These are phyloP conservation scores for Callipepla squamata DNA, from an alignment of 2,113 vertebrate species.

Conservation along the genomic window DNA sequence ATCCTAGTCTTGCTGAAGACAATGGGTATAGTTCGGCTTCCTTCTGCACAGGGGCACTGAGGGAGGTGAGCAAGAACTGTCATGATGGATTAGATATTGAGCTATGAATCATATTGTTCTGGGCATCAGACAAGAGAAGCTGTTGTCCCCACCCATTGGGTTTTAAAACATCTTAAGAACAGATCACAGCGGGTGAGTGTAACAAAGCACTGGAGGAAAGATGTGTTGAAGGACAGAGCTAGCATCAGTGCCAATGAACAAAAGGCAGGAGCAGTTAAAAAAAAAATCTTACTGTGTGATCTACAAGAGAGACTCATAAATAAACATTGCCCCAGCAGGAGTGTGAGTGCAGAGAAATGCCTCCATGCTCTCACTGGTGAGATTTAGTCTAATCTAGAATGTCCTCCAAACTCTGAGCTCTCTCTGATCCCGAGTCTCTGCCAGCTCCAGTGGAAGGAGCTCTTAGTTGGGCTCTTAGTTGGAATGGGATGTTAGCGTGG, in stretches of 20 bases:
- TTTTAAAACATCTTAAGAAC: slow-evolving; percentile 43
- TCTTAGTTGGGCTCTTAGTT: not conserved
- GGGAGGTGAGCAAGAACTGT: not conserved
- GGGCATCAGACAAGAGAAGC: not conserved
- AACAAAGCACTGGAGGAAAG: not conserved
- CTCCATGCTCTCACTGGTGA: not conserved
- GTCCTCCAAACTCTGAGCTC: not conserved
- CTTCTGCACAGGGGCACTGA: not conserved
- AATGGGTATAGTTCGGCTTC: not conserved
- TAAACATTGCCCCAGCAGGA: not conserved
- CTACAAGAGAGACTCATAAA: not conserved
- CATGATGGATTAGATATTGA: not conserved
- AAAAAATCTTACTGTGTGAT: not conserved
- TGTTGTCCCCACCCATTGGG: not conserved
- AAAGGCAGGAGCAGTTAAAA: not conserved
- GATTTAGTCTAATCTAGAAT: not conserved
- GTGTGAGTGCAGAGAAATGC: not conserved
- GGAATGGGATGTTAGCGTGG: not conserved
- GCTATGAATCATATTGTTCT: slow-evolving; percentile 12
- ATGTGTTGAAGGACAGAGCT: not conserved
- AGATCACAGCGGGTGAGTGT: slow-evolving; percentile 26
- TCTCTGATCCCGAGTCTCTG: not conserved
- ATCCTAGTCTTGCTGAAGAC: not conserved
- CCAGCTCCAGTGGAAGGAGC: not conserved
- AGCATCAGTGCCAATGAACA: not conserved